These are phyloP conservation scores for Corbicula japonica DNA, from an alignment of 2,888 invertebrate species.

Conservation along the genomic window DNA sequence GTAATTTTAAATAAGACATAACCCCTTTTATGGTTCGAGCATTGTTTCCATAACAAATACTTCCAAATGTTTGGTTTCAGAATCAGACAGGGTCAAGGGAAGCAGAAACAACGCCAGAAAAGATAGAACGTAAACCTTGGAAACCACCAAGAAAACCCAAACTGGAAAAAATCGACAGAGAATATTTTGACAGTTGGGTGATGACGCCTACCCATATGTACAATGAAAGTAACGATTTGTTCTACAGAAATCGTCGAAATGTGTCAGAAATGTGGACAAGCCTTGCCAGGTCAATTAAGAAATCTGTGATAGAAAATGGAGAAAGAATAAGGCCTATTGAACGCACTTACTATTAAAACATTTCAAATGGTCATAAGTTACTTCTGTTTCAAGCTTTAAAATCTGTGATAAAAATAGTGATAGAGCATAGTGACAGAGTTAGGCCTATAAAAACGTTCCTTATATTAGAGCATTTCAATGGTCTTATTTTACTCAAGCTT, in stretches of 20 bases:
- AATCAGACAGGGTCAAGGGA: no score
- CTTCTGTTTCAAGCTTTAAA: no score
- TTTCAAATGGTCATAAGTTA: no score
- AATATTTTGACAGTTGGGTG: slow-evolving; percentile 61
- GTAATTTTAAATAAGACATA: no score
- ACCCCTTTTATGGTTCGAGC: no score
- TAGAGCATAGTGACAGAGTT: no score
- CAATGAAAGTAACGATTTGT: slow-evolving; percentile 47
- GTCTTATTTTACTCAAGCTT: no score
- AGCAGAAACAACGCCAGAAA: slow-evolving; percentile 21
- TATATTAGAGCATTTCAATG: no score
- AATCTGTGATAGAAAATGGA: slow-evolving; percentile 41
- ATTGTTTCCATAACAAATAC: no score
- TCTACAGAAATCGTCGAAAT: slow-evolving; percentile 48
- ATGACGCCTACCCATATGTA: slow-evolving; percentile 49
- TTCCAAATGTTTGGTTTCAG: no score
- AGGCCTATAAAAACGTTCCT: no score
- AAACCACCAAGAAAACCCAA: slow-evolving; percentile 49
- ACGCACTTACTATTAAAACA: slow-evolving; percentile 38
- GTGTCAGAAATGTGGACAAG: slow-evolving; percentile 60
- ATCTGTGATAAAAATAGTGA: no score
- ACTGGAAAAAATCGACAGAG: slow-evolving; percentile 33
- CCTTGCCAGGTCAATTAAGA: slow-evolving; percentile 41
- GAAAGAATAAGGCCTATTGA: slow-evolving; percentile 25
- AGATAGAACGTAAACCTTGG: slow-evolving; percentile 53